Evolutionary conservation across 2,797 vertebrate species (phyloP).

Genomic region (Vireo griseus): DNA sequence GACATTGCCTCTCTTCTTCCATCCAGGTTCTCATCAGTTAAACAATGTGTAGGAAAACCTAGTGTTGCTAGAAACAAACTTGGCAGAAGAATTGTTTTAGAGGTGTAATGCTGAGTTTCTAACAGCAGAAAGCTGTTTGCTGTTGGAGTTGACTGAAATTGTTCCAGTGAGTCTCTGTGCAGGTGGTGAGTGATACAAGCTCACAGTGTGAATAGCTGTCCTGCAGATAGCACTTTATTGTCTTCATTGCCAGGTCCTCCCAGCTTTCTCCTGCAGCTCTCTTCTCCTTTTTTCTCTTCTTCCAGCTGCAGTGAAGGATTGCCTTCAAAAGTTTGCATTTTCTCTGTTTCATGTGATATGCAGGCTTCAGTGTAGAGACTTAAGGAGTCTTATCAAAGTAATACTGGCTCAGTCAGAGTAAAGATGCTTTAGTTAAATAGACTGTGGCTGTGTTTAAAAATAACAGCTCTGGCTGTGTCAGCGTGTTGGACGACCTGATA

Average conservation of each 20-base stretch:
- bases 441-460: slow-evolving; percentile 61
- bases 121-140: slow-evolving; percentile 11
- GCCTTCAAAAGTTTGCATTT: neutral
- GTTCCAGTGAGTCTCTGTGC: neutral
- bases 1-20: neutral
- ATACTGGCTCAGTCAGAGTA: slow-evolving; percentile 64
- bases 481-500: neutral
- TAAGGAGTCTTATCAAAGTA: slow-evolving; percentile 62
- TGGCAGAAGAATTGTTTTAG: slow-evolving; percentile 18
- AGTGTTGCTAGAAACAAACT: neutral
- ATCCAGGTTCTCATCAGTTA: neutral
- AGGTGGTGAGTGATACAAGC: neutral
- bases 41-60: neutral
- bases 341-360: neutral
- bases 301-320: neutral
- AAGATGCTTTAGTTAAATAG: slow-evolving; percentile 66
- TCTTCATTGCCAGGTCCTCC: neutral
- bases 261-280: neutral
- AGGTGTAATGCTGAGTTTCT: neutral
- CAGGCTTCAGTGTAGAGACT: neutral
- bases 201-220: neutral
- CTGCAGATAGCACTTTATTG: neutral
- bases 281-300: neutral
- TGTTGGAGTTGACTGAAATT: neutral
- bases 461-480: slow-evolving; percentile 56